Evolutionary conservation across 2,113 vertebrate species (phyloP).

Genomic region (Pterocles orientalis): DNA sequence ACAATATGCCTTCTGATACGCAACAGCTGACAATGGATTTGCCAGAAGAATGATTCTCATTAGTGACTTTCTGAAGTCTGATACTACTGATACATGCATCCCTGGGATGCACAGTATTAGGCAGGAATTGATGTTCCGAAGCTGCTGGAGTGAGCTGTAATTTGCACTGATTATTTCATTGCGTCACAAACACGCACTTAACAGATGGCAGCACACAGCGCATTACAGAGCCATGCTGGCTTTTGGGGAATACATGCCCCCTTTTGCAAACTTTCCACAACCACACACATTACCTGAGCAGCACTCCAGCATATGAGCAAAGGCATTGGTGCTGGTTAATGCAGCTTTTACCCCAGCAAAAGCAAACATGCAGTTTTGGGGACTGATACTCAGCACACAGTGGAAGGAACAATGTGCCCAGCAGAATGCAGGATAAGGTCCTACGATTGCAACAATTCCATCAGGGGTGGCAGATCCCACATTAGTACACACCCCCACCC

Average conservation of each 20-base stretch:
- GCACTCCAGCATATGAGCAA: conserved; percentile 59
- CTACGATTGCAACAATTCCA: conserved; percentile 39
- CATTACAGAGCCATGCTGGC: conserved; percentile 62
- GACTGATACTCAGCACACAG: conserved; percentile 52
- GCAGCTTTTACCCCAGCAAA: conserved; percentile 60
- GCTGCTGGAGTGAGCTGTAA: conserved; percentile 53
- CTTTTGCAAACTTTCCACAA: conserved; percentile 59
- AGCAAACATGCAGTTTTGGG: conserved; percentile 65
- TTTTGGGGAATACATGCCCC: conserved; percentile 65
- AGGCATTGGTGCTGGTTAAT: conserved; percentile 50
- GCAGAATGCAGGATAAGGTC: conserved; percentile 61
- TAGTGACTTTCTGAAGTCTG: neutral
- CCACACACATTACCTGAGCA: conserved; percentile 55
- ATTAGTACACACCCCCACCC: conserved; percentile 16
- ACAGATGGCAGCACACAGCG: conserved; percentile 64
- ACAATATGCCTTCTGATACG: neutral
- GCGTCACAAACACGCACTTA: conserved; percentile 57
- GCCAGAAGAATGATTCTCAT: neutral
- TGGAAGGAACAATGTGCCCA: conserved; percentile 62
- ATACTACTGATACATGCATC: neutral
- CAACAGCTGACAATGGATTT: neutral
- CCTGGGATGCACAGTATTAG: neutral
- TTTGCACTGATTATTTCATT: conserved; percentile 22
- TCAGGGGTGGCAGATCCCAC: neutral
- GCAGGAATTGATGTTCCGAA: conserved; percentile 45